Evolutionary conservation across 2,888 invertebrate species (phyloP), one percentile per base, ranked within the genome.

Genomic region (Hirtodrosophila alboralis): DNA sequence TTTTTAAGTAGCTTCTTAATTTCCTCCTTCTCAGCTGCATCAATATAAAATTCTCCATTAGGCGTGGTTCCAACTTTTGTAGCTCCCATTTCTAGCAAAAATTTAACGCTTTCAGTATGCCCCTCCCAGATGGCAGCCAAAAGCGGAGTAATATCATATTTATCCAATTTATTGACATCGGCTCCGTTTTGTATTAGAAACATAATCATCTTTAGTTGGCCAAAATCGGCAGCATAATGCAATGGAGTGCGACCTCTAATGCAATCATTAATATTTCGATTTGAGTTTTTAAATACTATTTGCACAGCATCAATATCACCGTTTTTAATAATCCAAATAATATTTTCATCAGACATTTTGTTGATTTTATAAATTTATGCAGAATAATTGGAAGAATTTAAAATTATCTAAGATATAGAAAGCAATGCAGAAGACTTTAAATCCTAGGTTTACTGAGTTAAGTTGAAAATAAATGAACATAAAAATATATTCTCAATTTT

Each of bases 41-140:
- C 58, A 9, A 45, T 10, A 26, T 73, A 73, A n/a, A 14, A 64
- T 30, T 59, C 31, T 0, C 79, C 72, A 0, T 9, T n/a, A 3
- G 79, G 72, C 12, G 79, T 54, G 1, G 18, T 27, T 0, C 41
- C 75, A 5, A 6, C 8, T 0, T 36, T 65, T 2, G 27, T 26
- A 4, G 79, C 72, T 2, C 79, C 97, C 92, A 96, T 95, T 90
- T 95, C 94, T 57, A 98, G 89, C 77, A 98, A 92, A 64, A 96
- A 91, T 90, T 96, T 94, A 5, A 98, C 98, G 91, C 97, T 97
- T 53, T 95, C 94, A 48, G 95, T 95, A 89, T 98, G 98, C 9
- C 97, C 97, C 91, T 98, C 98, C 96, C 97, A 98, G 87, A 98
- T 96, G 59, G 98, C 98, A 75, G 98, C 97, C 85, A 98, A 91